Percentiles rank a stretch among this genome's conserved stretches.
Evolutionary conservation across 1,140 invertebrate genomes (phyloP).

Genomic region (Temnothorax nylanderi): DNA sequence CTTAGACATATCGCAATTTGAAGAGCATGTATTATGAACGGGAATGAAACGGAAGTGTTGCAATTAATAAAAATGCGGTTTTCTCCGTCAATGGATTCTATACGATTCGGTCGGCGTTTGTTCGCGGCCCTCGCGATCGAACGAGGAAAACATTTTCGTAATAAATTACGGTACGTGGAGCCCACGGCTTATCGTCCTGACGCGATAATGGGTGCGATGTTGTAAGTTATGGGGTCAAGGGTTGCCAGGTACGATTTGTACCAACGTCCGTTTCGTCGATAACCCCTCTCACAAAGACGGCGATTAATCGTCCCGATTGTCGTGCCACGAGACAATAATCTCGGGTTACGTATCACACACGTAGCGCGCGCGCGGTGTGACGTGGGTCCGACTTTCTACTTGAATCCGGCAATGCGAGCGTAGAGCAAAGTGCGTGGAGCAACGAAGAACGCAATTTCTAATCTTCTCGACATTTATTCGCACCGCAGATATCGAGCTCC

Average conservation of each 20-base stretch:
- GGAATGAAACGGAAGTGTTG: neutral
- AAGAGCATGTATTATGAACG: neutral
- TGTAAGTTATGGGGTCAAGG: slow-evolving; percentile 61
- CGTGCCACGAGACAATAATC: slow-evolving; percentile 63
- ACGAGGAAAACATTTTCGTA: slow-evolving; percentile 49
- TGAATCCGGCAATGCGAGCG: slow-evolving; percentile 2
- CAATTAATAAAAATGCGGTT: slow-evolving; percentile 6
- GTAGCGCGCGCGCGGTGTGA: neutral
- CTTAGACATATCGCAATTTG: neutral
- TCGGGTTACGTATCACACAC: slow-evolving; percentile 47
- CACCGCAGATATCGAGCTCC: neutral
- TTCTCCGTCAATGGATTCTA: neutral
- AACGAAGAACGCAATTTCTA: slow-evolving; percentile 3
- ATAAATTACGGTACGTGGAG: slow-evolving; percentile 59
- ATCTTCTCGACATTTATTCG: neutral
- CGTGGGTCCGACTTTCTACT: slow-evolving; percentile 34
- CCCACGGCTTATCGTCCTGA: slow-evolving; percentile 62
- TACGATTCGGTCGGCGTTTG: neutral
- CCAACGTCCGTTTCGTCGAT: slow-evolving; percentile 67
- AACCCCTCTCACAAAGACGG: slow-evolving; percentile 52
- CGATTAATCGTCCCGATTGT: slow-evolving; percentile 64
- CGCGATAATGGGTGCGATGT: slow-evolving; percentile 45
- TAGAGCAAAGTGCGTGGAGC: neutral
- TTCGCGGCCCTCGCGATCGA: slow-evolving; percentile 21
- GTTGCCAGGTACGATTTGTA: slow-evolving; percentile 67